Conservation (phyloP, 2,113 vertebrate species). For the Scortum barcoo region DNA sequence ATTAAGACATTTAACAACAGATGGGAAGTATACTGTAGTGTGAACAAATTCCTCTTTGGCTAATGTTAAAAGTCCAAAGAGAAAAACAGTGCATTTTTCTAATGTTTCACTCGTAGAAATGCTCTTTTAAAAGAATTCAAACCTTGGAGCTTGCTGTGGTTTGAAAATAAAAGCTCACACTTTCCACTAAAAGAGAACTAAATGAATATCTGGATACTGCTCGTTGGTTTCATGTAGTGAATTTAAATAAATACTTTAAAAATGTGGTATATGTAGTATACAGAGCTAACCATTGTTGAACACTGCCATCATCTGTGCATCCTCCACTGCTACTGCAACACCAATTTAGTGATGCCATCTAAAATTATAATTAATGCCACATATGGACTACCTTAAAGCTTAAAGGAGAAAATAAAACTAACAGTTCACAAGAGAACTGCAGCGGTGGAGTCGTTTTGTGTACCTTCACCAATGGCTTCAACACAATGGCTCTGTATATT, state of each 20-base stretch:
- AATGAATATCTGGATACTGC: conserved; percentile 19
- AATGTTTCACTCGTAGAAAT: conserved; percentile 3
- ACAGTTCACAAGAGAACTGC: not conserved
- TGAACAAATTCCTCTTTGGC: conserved; percentile 43
- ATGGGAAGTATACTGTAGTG: conserved; percentile 24
- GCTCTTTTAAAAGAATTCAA: conserved; percentile 30
- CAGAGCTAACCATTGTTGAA: conserved; percentile 15
- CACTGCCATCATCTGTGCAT: not conserved
- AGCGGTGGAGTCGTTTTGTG: conserved; percentile 25
- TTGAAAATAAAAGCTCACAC: conserved; percentile 9
- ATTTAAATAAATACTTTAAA: conserved; percentile 55
- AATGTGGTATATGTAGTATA: not conserved
- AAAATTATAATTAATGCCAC: not conserved
- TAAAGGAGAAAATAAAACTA: not conserved
- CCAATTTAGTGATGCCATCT: not conserved
- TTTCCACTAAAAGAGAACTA: conserved; percentile 10
- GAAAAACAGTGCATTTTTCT: conserved; percentile 39
- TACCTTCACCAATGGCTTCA: conserved; percentile 22
- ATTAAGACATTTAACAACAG: conserved; percentile 32
- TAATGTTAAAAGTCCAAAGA: conserved; percentile 34
- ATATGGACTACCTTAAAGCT: not conserved
- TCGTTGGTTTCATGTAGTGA: conserved; percentile 29
- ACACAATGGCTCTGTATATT: not conserved
- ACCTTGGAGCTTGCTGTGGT: conserved; percentile 22
- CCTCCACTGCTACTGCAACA: conserved; percentile 12